phyloP scores from a whole-genome alignment of 2,113 vertebrate genomes.

The Cnemophilus loriae region DNA sequence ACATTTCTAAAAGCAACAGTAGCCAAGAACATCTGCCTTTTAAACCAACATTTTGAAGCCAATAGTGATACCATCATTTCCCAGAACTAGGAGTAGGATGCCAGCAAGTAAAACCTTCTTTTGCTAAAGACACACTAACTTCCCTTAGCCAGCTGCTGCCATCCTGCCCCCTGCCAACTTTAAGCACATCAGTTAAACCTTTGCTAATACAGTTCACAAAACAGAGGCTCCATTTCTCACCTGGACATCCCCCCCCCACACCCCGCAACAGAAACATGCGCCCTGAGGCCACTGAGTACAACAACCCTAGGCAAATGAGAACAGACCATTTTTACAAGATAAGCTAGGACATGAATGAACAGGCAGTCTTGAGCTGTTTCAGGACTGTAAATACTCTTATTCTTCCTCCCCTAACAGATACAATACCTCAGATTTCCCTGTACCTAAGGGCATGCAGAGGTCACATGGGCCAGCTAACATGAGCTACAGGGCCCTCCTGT shows the following conservation, averaged over 20 bases:
- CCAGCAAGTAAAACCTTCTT: background rate
- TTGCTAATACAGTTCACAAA: background rate
- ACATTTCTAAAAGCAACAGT: background rate
- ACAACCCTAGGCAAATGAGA: background rate
- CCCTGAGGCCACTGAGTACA: background rate
- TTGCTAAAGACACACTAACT: background rate
- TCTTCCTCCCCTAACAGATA: background rate
- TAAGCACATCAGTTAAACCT: background rate
- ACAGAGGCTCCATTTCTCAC: background rate
- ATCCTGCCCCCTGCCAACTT: background rate
- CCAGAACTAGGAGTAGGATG: background rate
- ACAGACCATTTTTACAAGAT: background rate
- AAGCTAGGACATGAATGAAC: fast-evolving
- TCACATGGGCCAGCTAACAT: background rate
- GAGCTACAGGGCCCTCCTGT: background rate
- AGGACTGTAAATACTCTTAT: background rate
- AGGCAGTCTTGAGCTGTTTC: background rate
- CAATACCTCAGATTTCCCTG: background rate
- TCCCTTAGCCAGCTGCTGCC: background rate
- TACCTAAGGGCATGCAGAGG: background rate
- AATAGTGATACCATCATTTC: background rate
- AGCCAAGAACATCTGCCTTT: background rate
- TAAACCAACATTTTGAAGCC: background rate
- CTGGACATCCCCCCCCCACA: background rate
- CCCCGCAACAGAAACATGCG: background rate